Conservation (phyloP, 2,888 invertebrate genomes). For the Schrankia costaestrigalis region DNA sequence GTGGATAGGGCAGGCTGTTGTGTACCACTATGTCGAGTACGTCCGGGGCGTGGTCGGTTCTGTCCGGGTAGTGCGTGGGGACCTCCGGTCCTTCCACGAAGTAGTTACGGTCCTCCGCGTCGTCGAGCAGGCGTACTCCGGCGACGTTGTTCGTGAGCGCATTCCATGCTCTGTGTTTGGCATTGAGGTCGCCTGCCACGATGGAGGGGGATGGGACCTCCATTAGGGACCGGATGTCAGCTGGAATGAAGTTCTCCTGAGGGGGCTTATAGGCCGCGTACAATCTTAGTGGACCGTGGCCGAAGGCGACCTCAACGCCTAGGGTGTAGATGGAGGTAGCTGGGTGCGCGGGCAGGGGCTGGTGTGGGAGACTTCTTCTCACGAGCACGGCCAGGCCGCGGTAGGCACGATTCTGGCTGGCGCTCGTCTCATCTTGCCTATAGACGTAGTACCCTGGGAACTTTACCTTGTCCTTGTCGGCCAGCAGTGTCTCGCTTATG, state of each 20-base stretch:
- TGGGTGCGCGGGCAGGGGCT: not conserved
- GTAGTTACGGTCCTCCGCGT: not conserved
- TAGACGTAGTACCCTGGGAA: not conserved
- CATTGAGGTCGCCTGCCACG: slow-evolving; percentile 2
- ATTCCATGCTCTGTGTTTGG: slow-evolving; percentile 3
- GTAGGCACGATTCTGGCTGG: not conserved
- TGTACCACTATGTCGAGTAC: not conserved
- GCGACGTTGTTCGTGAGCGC: not conserved
- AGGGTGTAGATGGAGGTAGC: not conserved
- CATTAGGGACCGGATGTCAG: not conserved
- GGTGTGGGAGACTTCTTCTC: not conserved
- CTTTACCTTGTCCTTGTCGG: not conserved
- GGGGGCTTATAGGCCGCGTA: slow-evolving; percentile 2
- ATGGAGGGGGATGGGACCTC: not conserved
- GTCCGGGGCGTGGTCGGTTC: not conserved
- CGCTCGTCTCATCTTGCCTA: not conserved
- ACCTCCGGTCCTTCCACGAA: not conserved
- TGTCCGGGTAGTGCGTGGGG: slow-evolving; percentile 5
- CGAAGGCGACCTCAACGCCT: not conserved
- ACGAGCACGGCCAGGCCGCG: slow-evolving; percentile 3
- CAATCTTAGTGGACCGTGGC: not conserved
- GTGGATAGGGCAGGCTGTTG: not conserved
- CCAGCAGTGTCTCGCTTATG: not conserved
- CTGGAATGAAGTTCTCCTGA: not conserved
- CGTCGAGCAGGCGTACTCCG: not conserved